Conservation (phyloP, 2,113 vertebrate species). For the Ariopsis seemanni region DNA sequence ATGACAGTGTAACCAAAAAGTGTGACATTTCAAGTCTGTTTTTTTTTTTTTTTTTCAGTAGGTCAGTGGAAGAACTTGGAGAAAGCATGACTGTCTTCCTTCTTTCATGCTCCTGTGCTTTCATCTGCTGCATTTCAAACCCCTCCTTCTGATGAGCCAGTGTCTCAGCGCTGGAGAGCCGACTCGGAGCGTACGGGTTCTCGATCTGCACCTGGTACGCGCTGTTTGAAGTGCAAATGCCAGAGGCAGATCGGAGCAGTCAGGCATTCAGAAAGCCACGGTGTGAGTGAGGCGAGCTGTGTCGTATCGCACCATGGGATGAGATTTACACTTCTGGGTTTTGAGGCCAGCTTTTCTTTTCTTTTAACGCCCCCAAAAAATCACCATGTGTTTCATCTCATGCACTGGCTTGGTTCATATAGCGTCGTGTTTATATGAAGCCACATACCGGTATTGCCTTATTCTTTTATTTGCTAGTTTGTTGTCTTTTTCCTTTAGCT, state of each 20-base stretch:
- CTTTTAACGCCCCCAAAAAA: neutral
- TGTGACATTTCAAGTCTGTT: neutral
- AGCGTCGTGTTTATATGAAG: neutral
- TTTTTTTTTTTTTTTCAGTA: neutral
- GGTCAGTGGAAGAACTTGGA: slow-evolving; percentile 37
- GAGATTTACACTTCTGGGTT: slow-evolving; percentile 12
- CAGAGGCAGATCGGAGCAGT: slow-evolving; percentile 41
- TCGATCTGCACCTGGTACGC: slow-evolving; percentile 45
- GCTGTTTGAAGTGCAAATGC: slow-evolving; percentile 56
- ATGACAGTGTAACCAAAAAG: slow-evolving; percentile 36
- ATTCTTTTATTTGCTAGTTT: neutral
- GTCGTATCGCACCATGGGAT: slow-evolving; percentile 39
- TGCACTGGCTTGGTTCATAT: neutral
- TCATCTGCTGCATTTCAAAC: slow-evolving; percentile 46
- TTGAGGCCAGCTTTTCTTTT: slow-evolving; percentile 10
- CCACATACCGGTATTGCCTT: neutral
- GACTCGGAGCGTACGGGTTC: slow-evolving; percentile 17
- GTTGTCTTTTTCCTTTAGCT: slow-evolving; percentile 3
- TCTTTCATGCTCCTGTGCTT: slow-evolving; percentile 36
- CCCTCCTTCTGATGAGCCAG: slow-evolving; percentile 46
- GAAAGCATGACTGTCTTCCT: slow-evolving; percentile 13
- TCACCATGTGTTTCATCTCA: slow-evolving; percentile 3
- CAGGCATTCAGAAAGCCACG: slow-evolving; percentile 44
- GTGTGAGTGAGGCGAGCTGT: slow-evolving; percentile 8
- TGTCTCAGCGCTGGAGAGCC: slow-evolving; percentile 30